Evolutionary conservation across 2,888 invertebrate species (phyloP), one percentile per base, ranked within the genome.

Genomic region (Linnaemya tessellans): DNA sequence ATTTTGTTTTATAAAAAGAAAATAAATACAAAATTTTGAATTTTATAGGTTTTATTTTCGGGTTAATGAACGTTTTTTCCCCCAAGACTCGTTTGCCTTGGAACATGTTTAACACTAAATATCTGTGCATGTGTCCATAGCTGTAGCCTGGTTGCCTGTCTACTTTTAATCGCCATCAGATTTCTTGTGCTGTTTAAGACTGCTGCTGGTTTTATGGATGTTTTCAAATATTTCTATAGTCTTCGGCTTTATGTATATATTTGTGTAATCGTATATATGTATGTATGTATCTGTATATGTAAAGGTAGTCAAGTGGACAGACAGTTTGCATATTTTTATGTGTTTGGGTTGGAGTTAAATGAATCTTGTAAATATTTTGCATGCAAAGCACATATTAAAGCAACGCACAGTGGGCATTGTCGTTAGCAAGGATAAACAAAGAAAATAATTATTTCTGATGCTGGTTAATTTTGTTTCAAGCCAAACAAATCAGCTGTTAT

Each of bases 11-110:
- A 22, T 49, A 35, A 18, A 41, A 41, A 41, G 54, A 80, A 84
- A 80, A 73, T 68, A 75, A 80, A 46, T 43, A 13, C 11, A 65
- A 64, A 71, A 68, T 67, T 56, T 65, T 22, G 8, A 51, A 56
- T 74, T 75, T 70, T 11, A 38, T 79, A 22, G 18, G 65, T 15
- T 9, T 51, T 64, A 79, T 79, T 78, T 79, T 79, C 82, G 85
- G 82, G 85, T 80, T 75, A 88, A 87, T 87, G 88, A 87, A 88
- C 88, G 88, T 75, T 49, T 87, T 83, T 38, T 70, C 18, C 71
- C 75, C 87, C 86, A 89, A 90, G 88, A 91, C 91, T 89, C 86
- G 91, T 91, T 91, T 90, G 90, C 91, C 91, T 91, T 91, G 91
- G 90, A 88, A 88, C 88, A 88, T 88, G 89, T 88, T 87, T 56